These are phyloP conservation scores for Mormyrus hasselquistii DNA, from an alignment of 2,797 vertebrate genomes.

Conservation along the genomic window DNA sequence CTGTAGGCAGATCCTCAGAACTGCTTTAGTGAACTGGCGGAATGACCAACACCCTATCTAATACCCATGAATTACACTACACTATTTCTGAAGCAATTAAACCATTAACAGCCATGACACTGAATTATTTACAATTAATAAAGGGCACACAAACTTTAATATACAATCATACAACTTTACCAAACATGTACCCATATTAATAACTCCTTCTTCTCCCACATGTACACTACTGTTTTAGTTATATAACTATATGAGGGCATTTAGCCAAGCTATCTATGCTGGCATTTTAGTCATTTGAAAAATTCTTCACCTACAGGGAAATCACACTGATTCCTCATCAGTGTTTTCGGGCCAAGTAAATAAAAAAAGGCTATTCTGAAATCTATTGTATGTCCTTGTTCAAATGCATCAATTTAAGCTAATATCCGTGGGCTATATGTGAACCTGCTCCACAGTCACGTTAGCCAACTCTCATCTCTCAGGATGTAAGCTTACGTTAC, in stretches of 20 bases:
- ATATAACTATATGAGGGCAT: neutral
- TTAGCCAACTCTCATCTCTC: neutral
- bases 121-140: neutral
- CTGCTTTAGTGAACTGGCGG: neutral
- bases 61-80: neutral
- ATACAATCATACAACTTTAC: neutral
- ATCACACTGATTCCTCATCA: neutral
- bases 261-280: neutral
- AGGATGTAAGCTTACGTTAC: neutral
- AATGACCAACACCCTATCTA: neutral
- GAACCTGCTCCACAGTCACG: neutral
- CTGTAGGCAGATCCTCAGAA: neutral
- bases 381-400: neutral
- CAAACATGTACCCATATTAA: neutral
- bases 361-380: neutral
- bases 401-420: neutral
- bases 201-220: neutral
- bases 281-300: neutral
- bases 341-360: neutral
- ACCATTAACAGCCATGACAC: neutral
- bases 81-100: neutral
- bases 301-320: neutral
- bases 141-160: neutral
- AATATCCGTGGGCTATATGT: neutral
- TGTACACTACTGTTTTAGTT: slow-evolving; percentile 24